Evolutionary conservation across 2,113 vertebrate species (phyloP).

Genomic region (Alligator mississippiensis): DNA sequence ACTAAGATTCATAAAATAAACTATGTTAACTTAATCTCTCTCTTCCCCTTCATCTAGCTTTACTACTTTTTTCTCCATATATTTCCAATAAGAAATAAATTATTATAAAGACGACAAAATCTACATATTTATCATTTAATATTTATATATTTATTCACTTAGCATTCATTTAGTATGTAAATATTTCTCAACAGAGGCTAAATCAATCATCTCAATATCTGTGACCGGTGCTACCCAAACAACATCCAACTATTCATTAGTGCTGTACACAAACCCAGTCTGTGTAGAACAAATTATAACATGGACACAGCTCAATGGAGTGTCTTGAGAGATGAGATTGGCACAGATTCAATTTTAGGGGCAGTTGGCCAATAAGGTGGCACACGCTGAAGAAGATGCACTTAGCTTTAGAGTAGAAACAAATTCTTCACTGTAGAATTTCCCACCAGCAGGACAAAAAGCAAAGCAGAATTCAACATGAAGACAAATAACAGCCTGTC

Average conservation of each 20-base stretch:
- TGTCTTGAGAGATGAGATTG: neutral
- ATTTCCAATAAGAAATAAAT: neutral
- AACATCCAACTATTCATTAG: neutral
- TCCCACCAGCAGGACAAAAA: constrained; percentile 38
- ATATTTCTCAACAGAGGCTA: no score
- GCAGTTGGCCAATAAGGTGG: neutral
- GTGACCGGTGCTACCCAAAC: neutral
- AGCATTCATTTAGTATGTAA: no score
- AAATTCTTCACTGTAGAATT: constrained; percentile 36
- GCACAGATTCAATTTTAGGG: neutral
- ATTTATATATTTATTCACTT: no score
- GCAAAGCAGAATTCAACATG: constrained; percentile 16
- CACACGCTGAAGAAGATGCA: constrained; percentile 11
- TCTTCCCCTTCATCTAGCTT: neutral
- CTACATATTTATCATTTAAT: no score
- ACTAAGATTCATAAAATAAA: neutral
- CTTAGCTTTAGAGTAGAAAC: neutral
- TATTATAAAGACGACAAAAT: neutral
- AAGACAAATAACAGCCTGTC: neutral
- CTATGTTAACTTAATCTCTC: neutral
- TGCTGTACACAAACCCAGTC: neutral
- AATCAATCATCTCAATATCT: neutral
- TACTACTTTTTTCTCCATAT: no score
- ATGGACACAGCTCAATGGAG: neutral
- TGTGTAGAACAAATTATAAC: neutral